Evolutionary conservation across 2,113 vertebrate species (phyloP).

Genomic region (Haliaeetus leucogaster): DNA sequence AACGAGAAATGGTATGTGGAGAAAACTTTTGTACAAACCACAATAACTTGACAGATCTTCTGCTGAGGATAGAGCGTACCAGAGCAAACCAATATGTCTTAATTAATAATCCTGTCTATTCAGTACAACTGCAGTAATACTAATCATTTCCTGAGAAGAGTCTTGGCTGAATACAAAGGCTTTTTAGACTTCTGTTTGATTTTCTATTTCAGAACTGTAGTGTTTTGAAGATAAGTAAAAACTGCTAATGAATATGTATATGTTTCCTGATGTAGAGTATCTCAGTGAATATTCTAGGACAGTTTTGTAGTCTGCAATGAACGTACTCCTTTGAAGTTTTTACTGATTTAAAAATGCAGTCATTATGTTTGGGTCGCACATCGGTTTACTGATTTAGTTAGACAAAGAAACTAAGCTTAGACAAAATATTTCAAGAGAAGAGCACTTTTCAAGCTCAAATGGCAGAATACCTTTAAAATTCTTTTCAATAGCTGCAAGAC

Average conservation of each 20-base stretch:
- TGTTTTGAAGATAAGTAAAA: conserved; percentile 38
- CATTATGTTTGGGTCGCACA: neutral
- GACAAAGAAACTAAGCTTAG: conserved; percentile 29
- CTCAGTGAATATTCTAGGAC: conserved; percentile 1
- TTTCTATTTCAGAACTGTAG: neutral
- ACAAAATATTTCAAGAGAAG: neutral
- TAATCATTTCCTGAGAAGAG: neutral
- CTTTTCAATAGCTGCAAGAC: neutral
- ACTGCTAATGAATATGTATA: neutral
- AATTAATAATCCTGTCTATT: conserved; percentile 45
- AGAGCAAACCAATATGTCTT: conserved; percentile 47
- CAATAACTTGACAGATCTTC: conserved; percentile 36
- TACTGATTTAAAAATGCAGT: neutral
- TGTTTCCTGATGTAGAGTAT: neutral
- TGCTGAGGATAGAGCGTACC: neutral
- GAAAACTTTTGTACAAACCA: conserved; percentile 21
- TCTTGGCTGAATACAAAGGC: neutral
- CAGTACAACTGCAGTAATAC: neutral
- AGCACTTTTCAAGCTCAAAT: neutral
- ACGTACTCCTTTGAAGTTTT: conserved; percentile 36
- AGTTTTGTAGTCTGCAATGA: neutral
- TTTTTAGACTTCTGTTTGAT: neutral
- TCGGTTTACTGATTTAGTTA: conserved; percentile 19
- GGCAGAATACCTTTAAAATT: neutral
- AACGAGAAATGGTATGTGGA: neutral